Evolutionary conservation across 2,113 vertebrate genomes (phyloP), one percentile per base, ranked within the genome.

Genomic region (Lycaon pictus): DNA sequence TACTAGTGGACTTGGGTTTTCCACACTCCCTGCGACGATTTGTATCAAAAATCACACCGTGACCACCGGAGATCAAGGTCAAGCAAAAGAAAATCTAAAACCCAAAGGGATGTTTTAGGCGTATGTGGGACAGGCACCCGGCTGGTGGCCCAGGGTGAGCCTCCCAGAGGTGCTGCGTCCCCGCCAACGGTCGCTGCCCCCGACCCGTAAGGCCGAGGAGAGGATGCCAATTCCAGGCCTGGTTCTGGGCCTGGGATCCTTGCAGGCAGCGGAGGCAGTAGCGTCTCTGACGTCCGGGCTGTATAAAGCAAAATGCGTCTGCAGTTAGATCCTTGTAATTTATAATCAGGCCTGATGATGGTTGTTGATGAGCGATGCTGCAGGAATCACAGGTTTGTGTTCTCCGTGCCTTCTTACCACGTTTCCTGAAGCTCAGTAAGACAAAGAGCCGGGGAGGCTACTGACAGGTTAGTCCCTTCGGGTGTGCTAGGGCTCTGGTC

Each of bases 301-400:
- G 82, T 97, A 96, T 88, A 89, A 94, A 97, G 93, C 87, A 95
- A 97, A 97, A 71, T 87, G 97, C 97, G 95, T 95, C 97, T 96
- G 96, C 98, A 98, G 96, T 95, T 88, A 96, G 93, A 93, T 72
- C 80, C 53, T 97, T 97, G 60, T 96, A 97, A 97, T 98, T 98
- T 98, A 79, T 82, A 97, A 97, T 97, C 55, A 97, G 63, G 85
- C 86, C 88, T 96, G 93, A 98, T 92, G 92, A 65, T 94, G 96
- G 95, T 88, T 98, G 97, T 95, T 98, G 97, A 97, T 98, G 96
- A 97, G 92, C 67, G 60, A 90, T 82, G 94, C 77, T 81, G 55
- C 51, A 71, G 60, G n/a, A 62, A 96, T 89, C 51, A 62, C 10
- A 56, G 93, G 79, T 96, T 95, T 35, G 53, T 93, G 88, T 60